phyloP scores from a whole-genome alignment of 2,888 invertebrate species.

The Microctonus brassicae region DNA sequence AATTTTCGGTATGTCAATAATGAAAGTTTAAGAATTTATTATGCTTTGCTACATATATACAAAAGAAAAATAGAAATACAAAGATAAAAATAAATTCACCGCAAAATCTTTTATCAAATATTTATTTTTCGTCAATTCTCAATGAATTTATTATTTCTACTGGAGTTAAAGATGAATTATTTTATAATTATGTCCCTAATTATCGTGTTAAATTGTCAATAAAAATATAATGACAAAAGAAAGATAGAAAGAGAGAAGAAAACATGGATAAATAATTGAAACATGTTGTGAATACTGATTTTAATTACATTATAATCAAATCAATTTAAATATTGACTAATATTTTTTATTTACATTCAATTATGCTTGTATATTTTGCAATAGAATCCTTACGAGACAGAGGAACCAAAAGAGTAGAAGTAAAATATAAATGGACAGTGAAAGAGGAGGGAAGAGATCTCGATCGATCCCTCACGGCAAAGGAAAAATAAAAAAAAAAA shows the following conservation, averaged over 20 bases:
- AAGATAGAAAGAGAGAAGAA: no score
- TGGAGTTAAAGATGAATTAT: not conserved
- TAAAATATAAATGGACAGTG: conserved; percentile 9
- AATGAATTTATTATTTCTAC: not conserved
- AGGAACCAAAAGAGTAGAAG: not conserved
- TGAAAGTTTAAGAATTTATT: no score
- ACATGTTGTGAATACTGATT: not conserved
- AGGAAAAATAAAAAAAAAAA: conserved; percentile 5
- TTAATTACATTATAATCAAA: not conserved
- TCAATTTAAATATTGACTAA: not conserved
- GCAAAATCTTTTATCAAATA: not conserved
- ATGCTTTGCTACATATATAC: no score
- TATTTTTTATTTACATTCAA: not conserved
- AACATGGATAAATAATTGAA: no score
- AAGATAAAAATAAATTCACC: not conserved
- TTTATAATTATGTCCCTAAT: not conserved
- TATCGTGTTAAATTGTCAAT: not conserved
- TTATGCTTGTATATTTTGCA: not conserved
- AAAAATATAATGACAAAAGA: not conserved
- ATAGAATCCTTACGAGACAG: not conserved
- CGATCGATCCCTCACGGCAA: conserved; percentile 29
- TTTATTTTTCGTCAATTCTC: not conserved
- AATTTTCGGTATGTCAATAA: no score
- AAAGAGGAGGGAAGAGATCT: conserved; percentile 22
- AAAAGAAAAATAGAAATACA: not conserved